Evolutionary conservation across 2,888 invertebrate genomes (phyloP).

Genomic region (Pyrrhosoma nymphula): DNA sequence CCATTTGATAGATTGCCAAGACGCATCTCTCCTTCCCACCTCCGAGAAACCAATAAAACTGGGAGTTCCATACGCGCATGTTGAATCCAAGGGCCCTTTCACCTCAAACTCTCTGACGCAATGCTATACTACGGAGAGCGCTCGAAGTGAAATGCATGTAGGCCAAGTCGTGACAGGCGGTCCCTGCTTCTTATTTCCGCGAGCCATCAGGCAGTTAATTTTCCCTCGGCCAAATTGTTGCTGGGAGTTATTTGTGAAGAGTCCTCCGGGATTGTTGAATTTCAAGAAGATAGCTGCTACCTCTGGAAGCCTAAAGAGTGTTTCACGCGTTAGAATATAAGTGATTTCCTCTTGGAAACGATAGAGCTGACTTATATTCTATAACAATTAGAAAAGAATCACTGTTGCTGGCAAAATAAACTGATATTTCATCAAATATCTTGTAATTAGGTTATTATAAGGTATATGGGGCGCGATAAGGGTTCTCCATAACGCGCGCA

Average conservation of each 20-base stretch:
- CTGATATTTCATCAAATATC: too few relatives aligned
- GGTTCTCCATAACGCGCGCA: too few relatives aligned
- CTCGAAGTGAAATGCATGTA: neutral
- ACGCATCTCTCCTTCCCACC: neutral
- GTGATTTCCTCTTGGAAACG: too few relatives aligned
- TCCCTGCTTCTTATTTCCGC: neutral
- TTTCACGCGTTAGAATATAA: too few relatives aligned
- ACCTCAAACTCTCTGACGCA: neutral
- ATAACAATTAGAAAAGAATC: too few relatives aligned
- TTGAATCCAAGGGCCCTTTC: neutral
- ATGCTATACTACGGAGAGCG: neutral
- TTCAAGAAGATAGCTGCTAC: too few relatives aligned
- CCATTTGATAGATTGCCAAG: neutral
- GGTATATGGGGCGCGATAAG: too few relatives aligned
- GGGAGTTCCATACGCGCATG: neutral
- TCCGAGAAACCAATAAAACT: neutral
- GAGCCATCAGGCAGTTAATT: neutral
- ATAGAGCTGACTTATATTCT: too few relatives aligned
- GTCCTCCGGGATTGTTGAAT: too few relatives aligned
- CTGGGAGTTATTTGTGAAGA: neutral
- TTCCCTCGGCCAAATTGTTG: neutral
- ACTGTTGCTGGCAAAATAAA: too few relatives aligned
- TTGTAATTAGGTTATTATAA: too few relatives aligned
- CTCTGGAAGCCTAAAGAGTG: too few relatives aligned
- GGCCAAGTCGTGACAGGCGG: constrained; percentile 2